Percentiles rank a stretch among this genome's conserved stretches.
These are phyloP conservation scores for Chloroceryle aenea DNA, from an alignment of 2,113 vertebrate genomes.

Conservation along the genomic window DNA sequence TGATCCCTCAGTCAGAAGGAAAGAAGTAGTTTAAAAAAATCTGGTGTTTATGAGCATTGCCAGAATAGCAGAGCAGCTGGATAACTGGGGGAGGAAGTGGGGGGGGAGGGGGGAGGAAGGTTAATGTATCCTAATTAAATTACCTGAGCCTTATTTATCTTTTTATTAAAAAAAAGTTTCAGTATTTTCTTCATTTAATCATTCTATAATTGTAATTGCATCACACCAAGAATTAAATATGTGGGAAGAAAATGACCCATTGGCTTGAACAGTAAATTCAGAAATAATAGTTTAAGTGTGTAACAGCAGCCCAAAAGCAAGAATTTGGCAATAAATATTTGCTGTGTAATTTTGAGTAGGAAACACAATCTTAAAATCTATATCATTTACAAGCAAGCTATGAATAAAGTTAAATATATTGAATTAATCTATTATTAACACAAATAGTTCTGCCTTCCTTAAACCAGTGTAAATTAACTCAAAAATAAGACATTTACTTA, in stretches of 20 bases:
- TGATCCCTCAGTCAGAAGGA: background rate
- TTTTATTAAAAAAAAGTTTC: background rate
- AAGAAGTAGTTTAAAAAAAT: background rate
- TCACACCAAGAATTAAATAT: background rate
- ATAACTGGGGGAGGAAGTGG: background rate
- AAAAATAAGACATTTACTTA: background rate
- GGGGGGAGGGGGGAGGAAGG: background rate
- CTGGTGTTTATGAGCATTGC: background rate
- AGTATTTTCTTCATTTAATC: background rate
- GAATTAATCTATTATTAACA: background rate
- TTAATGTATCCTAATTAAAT: conserved; percentile 26
- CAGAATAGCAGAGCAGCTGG: background rate
- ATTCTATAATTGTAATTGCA: background rate
- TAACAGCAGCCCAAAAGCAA: background rate
- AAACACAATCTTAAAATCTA: background rate
- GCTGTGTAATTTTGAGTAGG: background rate
- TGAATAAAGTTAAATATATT: background rate
- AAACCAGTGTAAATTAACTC: background rate
- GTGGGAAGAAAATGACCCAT: background rate
- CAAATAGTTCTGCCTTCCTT: background rate
- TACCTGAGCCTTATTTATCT: background rate
- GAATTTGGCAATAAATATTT: background rate
- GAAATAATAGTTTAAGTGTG: background rate
- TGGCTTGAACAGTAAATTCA: background rate
- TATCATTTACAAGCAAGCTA: background rate